Evolutionary conservation across 1,140 invertebrate genomes (phyloP).

Genomic region (Microvelia longipes): DNA sequence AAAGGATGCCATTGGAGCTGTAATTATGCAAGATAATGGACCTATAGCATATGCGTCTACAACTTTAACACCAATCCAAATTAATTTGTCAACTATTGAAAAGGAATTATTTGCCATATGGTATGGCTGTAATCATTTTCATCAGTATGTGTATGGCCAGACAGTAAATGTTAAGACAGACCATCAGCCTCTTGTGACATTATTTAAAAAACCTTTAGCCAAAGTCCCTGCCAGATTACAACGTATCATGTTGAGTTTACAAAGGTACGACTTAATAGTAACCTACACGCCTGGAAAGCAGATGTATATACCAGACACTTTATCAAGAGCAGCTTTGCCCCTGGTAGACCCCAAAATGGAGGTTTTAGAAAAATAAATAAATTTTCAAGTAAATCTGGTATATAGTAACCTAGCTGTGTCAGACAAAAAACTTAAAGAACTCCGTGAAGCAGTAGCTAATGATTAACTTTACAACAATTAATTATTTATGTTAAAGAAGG

Average conservation of each 20-base stretch:
- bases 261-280: not conserved
- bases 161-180: slow-evolving; percentile 29
- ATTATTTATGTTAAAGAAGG: not conserved
- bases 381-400: not conserved
- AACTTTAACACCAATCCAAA: slow-evolving; percentile 24
- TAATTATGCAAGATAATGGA: slow-evolving; percentile 23
- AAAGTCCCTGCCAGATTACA: slow-evolving; percentile 16
- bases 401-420: not conserved
- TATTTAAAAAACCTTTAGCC: slow-evolving; percentile 31
- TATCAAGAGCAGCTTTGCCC: not conserved
- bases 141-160: slow-evolving; percentile 27
- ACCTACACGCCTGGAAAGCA: not conserved
- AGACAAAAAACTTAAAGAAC: not conserved
- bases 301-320: not conserved
- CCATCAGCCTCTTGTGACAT: slow-evolving; percentile 31
- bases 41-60: slow-evolving; percentile 27
- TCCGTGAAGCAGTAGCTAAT: not conserved
- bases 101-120: slow-evolving; percentile 32
- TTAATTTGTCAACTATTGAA: slow-evolving; percentile 31
- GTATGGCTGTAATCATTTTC: slow-evolving; percentile 25
- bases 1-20: slow-evolving; percentile 25
- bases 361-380: not conserved
- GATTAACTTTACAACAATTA: not conserved
- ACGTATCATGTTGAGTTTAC: not conserved
- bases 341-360: not conserved